phyloP scores from a whole-genome alignment of 1,140 invertebrate genomes.

The Mactra quadrangularis region DNA sequence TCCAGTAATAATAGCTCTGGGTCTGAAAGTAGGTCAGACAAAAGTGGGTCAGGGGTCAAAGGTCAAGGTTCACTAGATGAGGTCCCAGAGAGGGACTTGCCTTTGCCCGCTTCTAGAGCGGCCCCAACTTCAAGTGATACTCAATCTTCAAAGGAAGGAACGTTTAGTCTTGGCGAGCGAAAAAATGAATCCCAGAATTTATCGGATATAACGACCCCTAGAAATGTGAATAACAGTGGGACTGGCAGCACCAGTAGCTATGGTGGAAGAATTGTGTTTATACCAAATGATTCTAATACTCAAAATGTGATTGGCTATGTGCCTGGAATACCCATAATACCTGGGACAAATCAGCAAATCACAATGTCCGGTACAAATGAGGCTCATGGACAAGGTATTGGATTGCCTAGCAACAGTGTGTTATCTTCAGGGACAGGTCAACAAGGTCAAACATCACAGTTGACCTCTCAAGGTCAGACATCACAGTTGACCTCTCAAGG shows the following conservation, averaged over 20 bases:
- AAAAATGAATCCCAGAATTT: slow-evolving; percentile 44
- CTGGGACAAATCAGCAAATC: slow-evolving; percentile 39
- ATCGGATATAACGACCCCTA: slow-evolving; percentile 39
- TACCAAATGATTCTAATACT: slow-evolving; percentile 53
- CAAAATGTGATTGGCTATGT: slow-evolving; percentile 58
- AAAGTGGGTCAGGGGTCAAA: slow-evolving; percentile 15
- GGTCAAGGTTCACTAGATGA: slow-evolving; percentile 44
- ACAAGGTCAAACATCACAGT: slow-evolving; percentile 26
- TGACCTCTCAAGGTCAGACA: slow-evolving; percentile 11
- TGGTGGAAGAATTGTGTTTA: slow-evolving; percentile 51
- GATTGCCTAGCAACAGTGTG: slow-evolving; percentile 10
- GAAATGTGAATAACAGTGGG: slow-evolving; percentile 22
- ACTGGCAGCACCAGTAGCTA: slow-evolving; percentile 28
- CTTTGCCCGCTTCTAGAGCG: background rate
- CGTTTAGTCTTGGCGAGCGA: slow-evolving; percentile 8
- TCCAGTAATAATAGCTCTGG: background rate
- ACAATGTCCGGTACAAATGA: slow-evolving; percentile 23
- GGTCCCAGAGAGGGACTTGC: slow-evolving; percentile 44
- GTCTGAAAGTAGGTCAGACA: slow-evolving; percentile 30
- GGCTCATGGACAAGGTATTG: background rate
- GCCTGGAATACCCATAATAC: slow-evolving; percentile 23
- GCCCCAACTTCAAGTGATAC: background rate
- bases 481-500: slow-evolving; percentile 4
- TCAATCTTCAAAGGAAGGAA: slow-evolving; percentile 22
- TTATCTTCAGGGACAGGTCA: slow-evolving; percentile 26